Conservation (phyloP, 1,140 invertebrate species). For the Drosophila mauritiana region DNA sequence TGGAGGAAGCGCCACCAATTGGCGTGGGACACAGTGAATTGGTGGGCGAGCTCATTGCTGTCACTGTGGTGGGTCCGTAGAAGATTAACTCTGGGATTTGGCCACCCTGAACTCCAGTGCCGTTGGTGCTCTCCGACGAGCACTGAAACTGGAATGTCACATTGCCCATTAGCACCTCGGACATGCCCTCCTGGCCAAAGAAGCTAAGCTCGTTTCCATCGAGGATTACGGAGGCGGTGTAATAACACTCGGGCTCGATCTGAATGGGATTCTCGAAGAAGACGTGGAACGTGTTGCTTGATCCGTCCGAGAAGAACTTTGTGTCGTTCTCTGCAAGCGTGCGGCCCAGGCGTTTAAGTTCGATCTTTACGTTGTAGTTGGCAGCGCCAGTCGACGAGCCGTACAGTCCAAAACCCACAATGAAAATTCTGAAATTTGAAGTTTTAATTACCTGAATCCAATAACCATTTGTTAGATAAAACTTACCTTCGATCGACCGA, state of each 20-base stretch:
- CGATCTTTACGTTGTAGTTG: slow-evolving; percentile 95
- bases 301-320: slow-evolving; percentile 97
- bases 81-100: slow-evolving; percentile 97
- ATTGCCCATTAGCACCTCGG: slow-evolving; percentile 94
- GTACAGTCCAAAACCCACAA: slow-evolving; percentile 96
- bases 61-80: slow-evolving; percentile 90
- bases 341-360: slow-evolving; percentile 93
- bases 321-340: slow-evolving; percentile 95
- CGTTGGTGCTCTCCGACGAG: slow-evolving; percentile 96
- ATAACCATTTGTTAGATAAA: background rate
- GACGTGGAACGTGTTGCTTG: slow-evolving; percentile 96
- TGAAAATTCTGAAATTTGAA: slow-evolving; percentile 90
- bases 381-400: slow-evolving; percentile 96
- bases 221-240: slow-evolving; percentile 94
- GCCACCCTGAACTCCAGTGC: slow-evolving; percentile 96
- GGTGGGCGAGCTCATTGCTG: slow-evolving; percentile 69
- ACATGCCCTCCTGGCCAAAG: slow-evolving; percentile 97
- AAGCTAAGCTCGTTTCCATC: slow-evolving; percentile 96
- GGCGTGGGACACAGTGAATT: slow-evolving; percentile 74
- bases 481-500: slow-evolving; percentile 90
- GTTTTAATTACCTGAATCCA: background rate
- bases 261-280: slow-evolving; percentile 97
- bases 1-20: slow-evolving; percentile 47
- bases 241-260: slow-evolving; percentile 95
- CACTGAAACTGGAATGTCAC: slow-evolving; percentile 98